Conservation (phyloP, 2,113 vertebrate genomes). For the Solea solea region DNA sequence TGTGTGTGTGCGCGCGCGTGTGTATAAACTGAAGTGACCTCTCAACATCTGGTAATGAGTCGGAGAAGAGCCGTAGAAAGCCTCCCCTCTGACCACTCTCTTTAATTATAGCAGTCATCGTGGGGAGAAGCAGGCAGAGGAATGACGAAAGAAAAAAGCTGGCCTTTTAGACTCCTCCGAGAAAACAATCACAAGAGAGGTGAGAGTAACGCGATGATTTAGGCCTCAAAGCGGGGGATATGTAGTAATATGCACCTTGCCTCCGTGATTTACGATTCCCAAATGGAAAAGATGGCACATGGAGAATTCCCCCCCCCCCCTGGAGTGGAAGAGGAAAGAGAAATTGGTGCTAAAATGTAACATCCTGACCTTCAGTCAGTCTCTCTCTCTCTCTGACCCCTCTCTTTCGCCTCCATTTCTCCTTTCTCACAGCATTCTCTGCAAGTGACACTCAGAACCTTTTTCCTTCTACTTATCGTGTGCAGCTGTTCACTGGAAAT, state of each 20-base stretch:
- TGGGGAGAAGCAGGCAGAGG: conserved; percentile 20
- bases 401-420: conserved; percentile 6
- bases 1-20: conserved; percentile 7
- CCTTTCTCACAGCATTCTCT: conserved; percentile 44
- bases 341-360: conserved; percentile 78
- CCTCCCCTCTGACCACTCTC: conserved; percentile 39
- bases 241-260: conserved; percentile 17
- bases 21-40: conserved; percentile 50
- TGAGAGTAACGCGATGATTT: conserved; percentile 13
- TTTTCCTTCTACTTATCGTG: conserved; percentile 58
- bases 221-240: conserved; percentile 6
- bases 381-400: not conserved
- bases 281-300: conserved; percentile 47
- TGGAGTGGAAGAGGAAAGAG: not conserved
- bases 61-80: conserved; percentile 41
- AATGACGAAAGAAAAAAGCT: conserved; percentile 21
- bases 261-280: conserved; percentile 37
- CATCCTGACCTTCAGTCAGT: conserved; percentile 69
- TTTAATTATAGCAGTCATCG: conserved; percentile 62
- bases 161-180: conserved; percentile 4
- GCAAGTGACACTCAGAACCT: conserved; percentile 60
- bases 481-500: conserved; percentile 60
- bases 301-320: conserved; percentile 31
- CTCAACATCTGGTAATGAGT: conserved; percentile 73
- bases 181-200: not conserved